Evolutionary conservation across 2,797 vertebrate species (phyloP), one percentile per base, ranked within the genome.

Genomic region (Clamator glandarius): DNA sequence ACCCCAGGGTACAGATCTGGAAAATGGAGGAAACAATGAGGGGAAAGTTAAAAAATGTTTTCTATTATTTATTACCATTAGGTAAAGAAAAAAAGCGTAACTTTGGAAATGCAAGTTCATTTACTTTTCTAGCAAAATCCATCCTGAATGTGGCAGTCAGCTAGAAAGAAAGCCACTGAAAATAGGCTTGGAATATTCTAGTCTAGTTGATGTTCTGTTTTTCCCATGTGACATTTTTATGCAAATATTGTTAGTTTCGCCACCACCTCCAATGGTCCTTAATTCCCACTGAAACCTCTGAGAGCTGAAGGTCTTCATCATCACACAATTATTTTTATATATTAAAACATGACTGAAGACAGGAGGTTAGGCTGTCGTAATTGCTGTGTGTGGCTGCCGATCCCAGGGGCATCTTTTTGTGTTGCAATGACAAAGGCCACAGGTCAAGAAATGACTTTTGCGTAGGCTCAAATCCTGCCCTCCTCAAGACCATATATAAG

Each of bases 171-270:
- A 59, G 62, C 28, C 58, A 5, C 13, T 63, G 85, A 54, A 88
- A 91, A 88, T 18, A 76, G n/a, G 33, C 39, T 46, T 76, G 77
- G 67, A 89, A 51, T 88, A 85, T 84, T 87, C 57, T 90, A 77
- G 80, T 25, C 25, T 8, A 21, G 55, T 52, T 36, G 66, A 76
- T 64, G 63, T 57, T 94, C 73, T 76, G 35, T 29, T 95, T 92
- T 91, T 90, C 93, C 85, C 83, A 4, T 64, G 87, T 82, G 91
- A n/a, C 89, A 95, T 96, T 95, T 96, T 95, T 93, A 96, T 96
- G 92, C 80, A 95, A 91, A 95, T 96, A 68, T 62, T 86, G 35
- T 74, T 70, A 31, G 62, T 91, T 96, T 84, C 57, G 0, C 79
- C 92, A 93, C 83, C 66, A 93, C 83, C 66, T 94, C 82, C 84